phyloP scores from a whole-genome alignment of 2,797 vertebrate genomes.

The Micrastur ruficollis region DNA sequence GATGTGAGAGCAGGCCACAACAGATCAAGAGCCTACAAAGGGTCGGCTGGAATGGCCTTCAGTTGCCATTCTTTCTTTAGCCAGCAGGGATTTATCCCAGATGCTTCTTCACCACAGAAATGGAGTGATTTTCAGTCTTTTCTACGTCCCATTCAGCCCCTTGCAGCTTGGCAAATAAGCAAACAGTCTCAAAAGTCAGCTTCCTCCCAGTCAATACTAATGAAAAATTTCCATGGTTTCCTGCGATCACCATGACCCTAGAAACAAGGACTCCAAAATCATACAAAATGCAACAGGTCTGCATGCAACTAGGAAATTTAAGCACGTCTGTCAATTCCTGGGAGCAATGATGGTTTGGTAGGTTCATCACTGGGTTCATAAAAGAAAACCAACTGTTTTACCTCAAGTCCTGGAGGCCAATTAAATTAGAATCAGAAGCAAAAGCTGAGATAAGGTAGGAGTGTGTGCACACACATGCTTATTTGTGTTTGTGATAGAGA shows the following conservation, averaged over 20 bases:
- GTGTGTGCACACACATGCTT: background rate
- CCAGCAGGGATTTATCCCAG: background rate
- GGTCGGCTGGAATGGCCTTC: background rate
- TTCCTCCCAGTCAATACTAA: background rate
- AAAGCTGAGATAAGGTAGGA: background rate
- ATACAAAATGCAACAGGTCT: conserved; percentile 7
- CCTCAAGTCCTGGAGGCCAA: background rate
- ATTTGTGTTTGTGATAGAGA: background rate
- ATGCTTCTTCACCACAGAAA: background rate
- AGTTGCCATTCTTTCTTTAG: background rate
- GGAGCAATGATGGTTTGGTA: background rate
- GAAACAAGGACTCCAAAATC: background rate
- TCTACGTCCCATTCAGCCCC: background rate
- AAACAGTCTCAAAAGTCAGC: background rate
- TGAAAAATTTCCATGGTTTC: background rate
- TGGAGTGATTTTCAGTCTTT: background rate
- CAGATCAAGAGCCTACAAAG: background rate
- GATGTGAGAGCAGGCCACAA: background rate
- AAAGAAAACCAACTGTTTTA: background rate
- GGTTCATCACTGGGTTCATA: background rate
- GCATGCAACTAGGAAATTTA: background rate
- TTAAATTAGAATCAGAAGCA: background rate
- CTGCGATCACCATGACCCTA: background rate
- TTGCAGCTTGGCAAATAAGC: background rate
- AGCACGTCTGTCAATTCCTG: background rate